Evolutionary conservation across 2,888 invertebrate species (phyloP).

Genomic region (Osedax fenrisi): DNA sequence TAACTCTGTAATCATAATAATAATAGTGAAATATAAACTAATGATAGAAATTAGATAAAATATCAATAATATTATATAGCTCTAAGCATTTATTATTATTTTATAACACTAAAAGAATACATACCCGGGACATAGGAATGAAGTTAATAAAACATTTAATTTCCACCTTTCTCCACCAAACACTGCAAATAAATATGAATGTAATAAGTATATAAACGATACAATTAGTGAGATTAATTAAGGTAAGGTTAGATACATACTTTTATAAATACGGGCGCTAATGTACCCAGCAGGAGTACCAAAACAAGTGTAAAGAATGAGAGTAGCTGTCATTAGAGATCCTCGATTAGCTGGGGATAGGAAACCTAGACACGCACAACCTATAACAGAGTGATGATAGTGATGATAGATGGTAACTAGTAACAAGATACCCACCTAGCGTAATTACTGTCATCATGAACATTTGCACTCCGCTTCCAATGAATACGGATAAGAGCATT

Average conservation of each 20-base stretch:
- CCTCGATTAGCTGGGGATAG: slow-evolving; percentile 95
- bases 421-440: slow-evolving; percentile 55
- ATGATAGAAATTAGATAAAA: neutral
- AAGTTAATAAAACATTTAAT: slow-evolving; percentile 86
- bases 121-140: slow-evolving; percentile 90
- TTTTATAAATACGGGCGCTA: slow-evolving; percentile 90
- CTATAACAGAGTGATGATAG: slow-evolving; percentile 51
- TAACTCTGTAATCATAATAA: slow-evolving; percentile 59
- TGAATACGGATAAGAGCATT: slow-evolving; percentile 83
- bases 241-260: slow-evolving; percentile 49
- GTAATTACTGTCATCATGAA: slow-evolving; percentile 90
- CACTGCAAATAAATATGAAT: slow-evolving; percentile 43
- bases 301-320: slow-evolving; percentile 88
- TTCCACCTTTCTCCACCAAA: slow-evolving; percentile 98
- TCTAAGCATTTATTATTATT: neutral
- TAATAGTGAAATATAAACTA: neutral
- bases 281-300: slow-evolving; percentile 93
- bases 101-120: slow-evolving; percentile 38
- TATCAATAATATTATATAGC: no score
- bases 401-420: neutral
- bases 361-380: slow-evolving; percentile 97
- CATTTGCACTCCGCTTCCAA: slow-evolving; percentile 92
- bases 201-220: neutral
- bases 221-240: neutral
- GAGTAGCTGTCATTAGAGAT: slow-evolving; percentile 91